Evolutionary conservation across 2,888 invertebrate species (phyloP), one percentile per base, ranked within the genome.

Genomic region (Palloptera scutellata): DNA sequence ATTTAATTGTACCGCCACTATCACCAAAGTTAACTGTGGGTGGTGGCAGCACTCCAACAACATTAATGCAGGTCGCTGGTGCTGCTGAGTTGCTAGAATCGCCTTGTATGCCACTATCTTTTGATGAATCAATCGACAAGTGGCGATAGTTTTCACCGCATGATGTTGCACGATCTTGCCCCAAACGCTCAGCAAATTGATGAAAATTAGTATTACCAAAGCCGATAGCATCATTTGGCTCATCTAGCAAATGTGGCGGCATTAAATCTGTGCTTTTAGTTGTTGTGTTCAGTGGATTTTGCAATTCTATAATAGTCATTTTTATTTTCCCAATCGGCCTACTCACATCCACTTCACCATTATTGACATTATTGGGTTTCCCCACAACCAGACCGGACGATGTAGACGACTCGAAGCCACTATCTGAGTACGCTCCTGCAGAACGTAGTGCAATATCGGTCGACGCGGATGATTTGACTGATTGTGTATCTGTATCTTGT

Each of bases 121-220:
- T 85, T 1, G 89, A 88, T 0, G 90, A 90, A 75, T 90, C 90
- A 68, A 89, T 86, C 0, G 90, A 89, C 68, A 89, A 86, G 79
- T 90, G 89, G 5, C 90, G 84, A 19, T 40, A n/a, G 51, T 48
- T 57, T 20, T 48, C n/a, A 6, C 6, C 19, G 19, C 42, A 57
- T 41, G 57, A 57, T 12, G 40, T n/a, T 9, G 61, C 1, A n/a
- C 61, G 65, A 2, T 43, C 60, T 15, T 76, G 60, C 1, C 72
- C 61, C 3, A 61, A 12, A 53, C 67, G 64, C 15, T 55, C 62
- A 30, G 61, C 53, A 40, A 72, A 72, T 10, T 68, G 68, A n/a
- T 69, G 70, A 52, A 71, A 71, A 5, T 55, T 40, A 13, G 54
- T 59, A 66, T 66, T 59, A 30, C 67, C 71, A 51, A 67, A 70